Base-by-base conservation (phyloP, 2,113 vertebrate species). In the Cettia cetti region DNA sequence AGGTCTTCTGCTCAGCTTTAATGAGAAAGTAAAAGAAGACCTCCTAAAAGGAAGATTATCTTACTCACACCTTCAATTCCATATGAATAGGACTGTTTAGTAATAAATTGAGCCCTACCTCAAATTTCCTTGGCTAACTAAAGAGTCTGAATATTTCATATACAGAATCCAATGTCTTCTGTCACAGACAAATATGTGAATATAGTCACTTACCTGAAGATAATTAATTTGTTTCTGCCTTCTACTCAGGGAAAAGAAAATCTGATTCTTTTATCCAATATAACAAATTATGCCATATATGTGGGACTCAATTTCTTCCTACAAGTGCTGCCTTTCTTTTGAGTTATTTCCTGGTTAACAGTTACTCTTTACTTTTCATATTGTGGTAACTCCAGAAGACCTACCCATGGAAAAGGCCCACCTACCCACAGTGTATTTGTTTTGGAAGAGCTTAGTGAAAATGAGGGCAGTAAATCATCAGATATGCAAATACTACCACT, bases 401-500 rank as follows among this genome's bases (percentile, higher is more conserved):
- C 10, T 37, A 78, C 39, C 42, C 69, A 61, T 20, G 19, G 45
- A 57, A 86, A 88, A 93, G 42, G 2, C 18, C 11, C 37, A 26
- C 17, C 53, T 63, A 60, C 13, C 37, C 1, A 1, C 2, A 78
- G 28, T 1, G 18, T 70, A 37, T 74, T 95, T 90, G 78, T 52
- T 68, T 71, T 39, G 28, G 74, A 95, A 84, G 24, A 90, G 69
- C 47, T 89, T 37, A 33, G 15, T 81, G 16, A 64, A 91, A 82
- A 60, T 12, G n/a, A 86, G n/a, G 42, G 44, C 15, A 85, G 39
- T 28, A 70, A 59, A 31, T n/a, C 22, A 75, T 47, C 44, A 79
- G 33, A 68, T 94, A 94, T 78, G 89, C 91, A 94, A 96, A 97
- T 44, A 86, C 22, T 24, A 23, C 61, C 52, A 63, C 22, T 65